Base-by-base conservation (phyloP, 2,797 vertebrate species). In the Coregonus ussuriensis region DNA sequence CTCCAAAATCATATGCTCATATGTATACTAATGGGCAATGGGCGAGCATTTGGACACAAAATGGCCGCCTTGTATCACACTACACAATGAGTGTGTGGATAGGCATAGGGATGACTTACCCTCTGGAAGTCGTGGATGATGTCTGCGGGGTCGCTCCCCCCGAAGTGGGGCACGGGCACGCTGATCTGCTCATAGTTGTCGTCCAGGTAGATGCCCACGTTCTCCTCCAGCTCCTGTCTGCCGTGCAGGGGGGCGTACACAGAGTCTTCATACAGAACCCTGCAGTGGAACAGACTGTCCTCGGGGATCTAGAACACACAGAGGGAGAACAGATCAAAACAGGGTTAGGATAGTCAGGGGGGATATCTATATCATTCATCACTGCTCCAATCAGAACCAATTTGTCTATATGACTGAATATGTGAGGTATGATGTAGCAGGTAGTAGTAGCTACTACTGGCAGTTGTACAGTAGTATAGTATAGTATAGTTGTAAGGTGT, bases 81-180 rank as follows among this genome's bases (percentile, higher is more conserved):
- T 13, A 47, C 41, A 47, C 41, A 47, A 47, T 47, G 9, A 47
- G 9, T 47, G 41, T 47, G 41, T 47, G 41, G 9, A 47, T 9
- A 47, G 41, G 9, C 41, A 47, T 47, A 47, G 9, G 41, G 41
- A 47, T 47, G 41, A 47, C 96, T 89, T 92, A 99, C 98, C 91
- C 94, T 88, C 85, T 97, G 95, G 88, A 99, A 99, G 81, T 99
- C 98, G 0, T 99, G 98, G 88, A 99, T 96, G 87, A 99, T 99
- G 78, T 98, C 96, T 0, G 97, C 97, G 0, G 97, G 96, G 84
- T 99, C 96, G 0, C 96, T 96, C 2, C 96, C 96, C 5, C 95
- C 96, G 54, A 98, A 97, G 87, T 95, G 95, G 1, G 97, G 96
- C 83, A 97, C 94, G 0, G 97, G 97, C 62, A 99, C 95, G 0